Base-by-base conservation (phyloP, 2,888 invertebrate genomes). In the Theristus sp. region DNA sequence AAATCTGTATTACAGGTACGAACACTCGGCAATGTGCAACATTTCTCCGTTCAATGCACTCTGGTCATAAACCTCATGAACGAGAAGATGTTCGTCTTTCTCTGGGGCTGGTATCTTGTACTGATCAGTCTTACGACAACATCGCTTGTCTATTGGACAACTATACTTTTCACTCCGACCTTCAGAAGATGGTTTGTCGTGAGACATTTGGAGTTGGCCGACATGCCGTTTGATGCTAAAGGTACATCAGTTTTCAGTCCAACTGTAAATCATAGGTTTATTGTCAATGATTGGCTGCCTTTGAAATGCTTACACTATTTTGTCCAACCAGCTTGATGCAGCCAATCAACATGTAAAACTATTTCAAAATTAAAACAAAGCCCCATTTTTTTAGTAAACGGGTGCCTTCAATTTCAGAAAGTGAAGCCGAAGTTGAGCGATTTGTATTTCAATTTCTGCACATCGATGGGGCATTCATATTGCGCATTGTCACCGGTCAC, bases 11-110 rank as follows among this genome's bases (percentile, higher is more conserved):
- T 38, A 1, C 56, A 66, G 68, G 67, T 68, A 22, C 65, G 71
- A 25, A 70, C 72, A 6, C 69, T 72, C 70, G 72, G 71, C 55
- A 70, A 72, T 63, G 63, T 71, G 30, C 71, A 72, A 59, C 66
- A 69, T 58, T 69, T 71, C 62, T 71, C 70, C 22, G 70, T 59
- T 25, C 54, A 73, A 61, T 72, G 72, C 62, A 67, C 69, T 17
- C 64, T 69, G 27, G 66, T 70, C 31, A 70, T 69, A 60, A 69
- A 69, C 60, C 67, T 69, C 53, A 66, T 68, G 61, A 68, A 68
- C 58, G 68, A 69, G 62, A 67, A 66, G 61, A 66, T 66, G 28
- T 66, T 67, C 62, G 57, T 66, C 26, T 65, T 69, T 30, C 65
- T 69, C 22, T 69, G 72, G 71, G 70, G 73, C 62, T 72, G 72